phyloP scores from a whole-genome alignment of 2,888 invertebrate species.

The Amphiduros pacificus region DNA sequence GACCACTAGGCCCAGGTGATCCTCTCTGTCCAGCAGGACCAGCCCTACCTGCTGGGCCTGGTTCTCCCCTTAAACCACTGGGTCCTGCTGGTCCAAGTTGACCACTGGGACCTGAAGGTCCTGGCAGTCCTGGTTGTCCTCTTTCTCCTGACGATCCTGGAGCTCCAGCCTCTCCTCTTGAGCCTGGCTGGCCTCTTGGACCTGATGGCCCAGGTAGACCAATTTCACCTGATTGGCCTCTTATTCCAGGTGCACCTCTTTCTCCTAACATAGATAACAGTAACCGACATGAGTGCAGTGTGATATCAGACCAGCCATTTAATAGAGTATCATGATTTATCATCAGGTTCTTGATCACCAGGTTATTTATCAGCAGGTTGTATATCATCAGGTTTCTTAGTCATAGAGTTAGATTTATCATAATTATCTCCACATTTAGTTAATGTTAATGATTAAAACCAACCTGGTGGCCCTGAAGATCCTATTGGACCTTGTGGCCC shows the following conservation, averaged over 20 bases:
- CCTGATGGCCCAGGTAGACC: constrained; percentile 10
- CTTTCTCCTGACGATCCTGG: constrained; percentile 1
- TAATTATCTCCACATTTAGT: too few relatives aligned
- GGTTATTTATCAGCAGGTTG: too few relatives aligned
- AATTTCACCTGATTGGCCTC: not conserved
- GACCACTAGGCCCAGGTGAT: constrained; percentile 17
- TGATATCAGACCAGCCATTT: too few relatives aligned
- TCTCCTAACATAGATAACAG: constrained; percentile 1
- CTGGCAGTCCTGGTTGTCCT: constrained; percentile 11
- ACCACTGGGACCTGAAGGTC: constrained; percentile 25
- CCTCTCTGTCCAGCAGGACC: constrained; percentile 28
- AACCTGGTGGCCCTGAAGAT: not conserved
- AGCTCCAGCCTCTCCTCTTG: not conserved
- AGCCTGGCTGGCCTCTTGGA: not conserved
- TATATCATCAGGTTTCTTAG: too few relatives aligned
- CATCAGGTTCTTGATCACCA: too few relatives aligned
- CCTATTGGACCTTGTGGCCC: not conserved
- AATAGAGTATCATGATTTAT: too few relatives aligned
- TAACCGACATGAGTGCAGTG: too few relatives aligned
- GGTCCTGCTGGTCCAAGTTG: constrained; percentile 55
- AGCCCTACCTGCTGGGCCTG: constrained; percentile 23
- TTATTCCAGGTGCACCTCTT: not conserved
- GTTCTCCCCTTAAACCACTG: constrained; percentile 19
- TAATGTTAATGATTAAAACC: not conserved
- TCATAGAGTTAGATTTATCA: too few relatives aligned